Percentiles rank a stretch among this genome's conserved stretches.
phyloP scores from a whole-genome alignment of 2,888 invertebrate genomes.

The Euphydryas editha region DNA sequence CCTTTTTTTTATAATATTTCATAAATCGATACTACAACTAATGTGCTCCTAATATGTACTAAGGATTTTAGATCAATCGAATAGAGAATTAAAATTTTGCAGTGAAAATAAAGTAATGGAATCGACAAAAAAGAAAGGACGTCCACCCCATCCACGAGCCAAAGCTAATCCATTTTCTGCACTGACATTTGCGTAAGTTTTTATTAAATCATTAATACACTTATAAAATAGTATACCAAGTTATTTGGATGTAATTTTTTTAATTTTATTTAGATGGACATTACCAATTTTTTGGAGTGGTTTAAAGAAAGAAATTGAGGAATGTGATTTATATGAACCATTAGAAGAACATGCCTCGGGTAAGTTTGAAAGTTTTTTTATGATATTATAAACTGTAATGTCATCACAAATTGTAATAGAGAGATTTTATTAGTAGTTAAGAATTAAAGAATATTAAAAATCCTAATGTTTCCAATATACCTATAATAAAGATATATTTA shows the following conservation, averaged over 20 bases:
- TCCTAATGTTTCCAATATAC: no score
- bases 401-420: no score
- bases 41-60: not conserved
- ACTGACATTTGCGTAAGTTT: constrained; percentile 86
- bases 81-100: constrained; percentile 2
- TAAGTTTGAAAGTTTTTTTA: constrained; percentile 43
- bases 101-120: constrained; percentile 67
- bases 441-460: no score
- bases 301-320: constrained; percentile 87
- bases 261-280: constrained; percentile 85
- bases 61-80: no score
- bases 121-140: constrained; percentile 78
- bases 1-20: no score
- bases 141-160: constrained; percentile 85
- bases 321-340: constrained; percentile 90
- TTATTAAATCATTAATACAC: constrained; percentile 19
- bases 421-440: no score
- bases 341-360: constrained; percentile 89
- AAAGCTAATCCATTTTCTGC: constrained; percentile 86
- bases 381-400: not conserved
- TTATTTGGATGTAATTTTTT: not conserved
- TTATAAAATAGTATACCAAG: no score
- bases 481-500: no score
- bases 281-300: constrained; percentile 91
- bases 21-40: not conserved